Evolutionary conservation across 2,113 vertebrate species (phyloP).

Genomic region (Halcyon senegalensis): DNA sequence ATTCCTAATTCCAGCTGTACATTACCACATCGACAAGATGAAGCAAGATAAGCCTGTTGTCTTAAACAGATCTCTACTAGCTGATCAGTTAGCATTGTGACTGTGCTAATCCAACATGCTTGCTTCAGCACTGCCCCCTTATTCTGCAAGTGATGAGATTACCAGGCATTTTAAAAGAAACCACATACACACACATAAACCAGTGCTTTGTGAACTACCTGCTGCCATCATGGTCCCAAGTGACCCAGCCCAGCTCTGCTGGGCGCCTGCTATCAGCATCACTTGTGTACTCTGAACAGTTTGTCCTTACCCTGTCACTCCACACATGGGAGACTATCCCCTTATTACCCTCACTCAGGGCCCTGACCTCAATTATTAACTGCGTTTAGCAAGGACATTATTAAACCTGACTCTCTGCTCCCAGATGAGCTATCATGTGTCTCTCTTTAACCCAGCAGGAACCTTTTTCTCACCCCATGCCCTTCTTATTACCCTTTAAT

Average conservation of each 20-base stretch:
- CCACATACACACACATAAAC: not conserved
- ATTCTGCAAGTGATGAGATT: not conserved
- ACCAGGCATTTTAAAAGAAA: not conserved
- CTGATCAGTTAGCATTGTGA: not conserved
- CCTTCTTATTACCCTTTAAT: constrained; percentile 79
- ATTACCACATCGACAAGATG: not conserved
- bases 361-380: constrained; percentile 84
- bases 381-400: constrained; percentile 73
- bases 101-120: not conserved
- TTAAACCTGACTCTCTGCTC: constrained; percentile 82
- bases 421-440: constrained; percentile 81
- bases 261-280: not conserved
- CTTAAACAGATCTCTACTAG: not conserved
- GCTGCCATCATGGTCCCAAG: not conserved
- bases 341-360: constrained; percentile 69
- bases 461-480: constrained; percentile 82
- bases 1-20: not conserved
- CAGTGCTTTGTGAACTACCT: not conserved
- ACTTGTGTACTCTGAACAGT: not conserved
- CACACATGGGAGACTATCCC: constrained; percentile 68
- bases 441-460: constrained; percentile 73
- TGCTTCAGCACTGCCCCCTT: not conserved
- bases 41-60: not conserved
- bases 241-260: not conserved
- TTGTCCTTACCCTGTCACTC: constrained; percentile 58